Evolutionary conservation across 2,888 invertebrate species (phyloP), one percentile per base, ranked within the genome.

Genomic region (Atethmia centrago): DNA sequence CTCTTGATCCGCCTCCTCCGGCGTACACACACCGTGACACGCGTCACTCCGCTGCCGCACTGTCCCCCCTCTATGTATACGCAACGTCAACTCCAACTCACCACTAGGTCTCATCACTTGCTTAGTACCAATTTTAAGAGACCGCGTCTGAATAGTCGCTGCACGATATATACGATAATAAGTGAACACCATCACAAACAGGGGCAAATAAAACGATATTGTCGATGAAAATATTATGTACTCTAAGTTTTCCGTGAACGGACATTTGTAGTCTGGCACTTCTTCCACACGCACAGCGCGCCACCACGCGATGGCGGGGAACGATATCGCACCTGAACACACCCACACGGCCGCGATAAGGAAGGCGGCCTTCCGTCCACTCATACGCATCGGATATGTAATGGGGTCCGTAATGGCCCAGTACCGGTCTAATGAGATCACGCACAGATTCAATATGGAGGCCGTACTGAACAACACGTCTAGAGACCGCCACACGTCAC

Each of bases 351-450:
- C 98, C 0, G 98, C 98, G 80, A 99, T 99, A 14, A 99, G 97
- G 42, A 98, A 97, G 7, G 98, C 98, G 0, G 99, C 99, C 74
- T 98, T 97, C 76, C 97, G 97, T 58, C 98, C 97, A 42, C 99
- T 99, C 99, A 99, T 99, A 82, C 98, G 97, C 96, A 98, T 98
- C 2, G 99, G 99, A 95, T 99, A 99, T 64, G 99, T 98, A 85
- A 99, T 99, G 0, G 99, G 99, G 95, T 99, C 99, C 21, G 99
- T 99, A 81, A 99, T 99, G 62, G 99, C 99, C 99, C 99, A 99
- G 94, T 99, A 99, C 28, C 99, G 97, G 93, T 99, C 99, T 88
- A 99, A 93, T 0, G 99, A 99, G 89, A 99, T 99, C 47, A 99
- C 99, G 94, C 99, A 99, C 71, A 99, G 96, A 95, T 99, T 99